Conservation (phyloP, 2,113 vertebrate genomes). For the Lucifuga dentata region DNA sequence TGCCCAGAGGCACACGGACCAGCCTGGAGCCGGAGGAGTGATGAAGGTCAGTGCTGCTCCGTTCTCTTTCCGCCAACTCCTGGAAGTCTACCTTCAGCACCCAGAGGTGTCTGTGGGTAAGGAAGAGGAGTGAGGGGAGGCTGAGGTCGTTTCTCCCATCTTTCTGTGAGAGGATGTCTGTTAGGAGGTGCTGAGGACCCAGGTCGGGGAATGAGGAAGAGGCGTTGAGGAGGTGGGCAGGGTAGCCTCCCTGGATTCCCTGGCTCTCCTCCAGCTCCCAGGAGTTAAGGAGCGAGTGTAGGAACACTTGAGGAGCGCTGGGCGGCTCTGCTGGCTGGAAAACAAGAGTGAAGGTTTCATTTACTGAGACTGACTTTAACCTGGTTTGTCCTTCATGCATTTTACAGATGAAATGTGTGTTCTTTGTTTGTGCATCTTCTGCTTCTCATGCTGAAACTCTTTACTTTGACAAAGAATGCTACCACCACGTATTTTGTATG, state of each 20-base stretch:
- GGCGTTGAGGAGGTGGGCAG: constrained; percentile 82
- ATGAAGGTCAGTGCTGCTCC: constrained; percentile 63
- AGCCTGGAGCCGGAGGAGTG: constrained; percentile 71
- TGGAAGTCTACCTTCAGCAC: constrained; percentile 89
- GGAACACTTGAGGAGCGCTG: constrained; percentile 81
- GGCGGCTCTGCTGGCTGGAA: constrained; percentile 6
- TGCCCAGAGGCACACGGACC: constrained; percentile 86
- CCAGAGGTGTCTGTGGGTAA: constrained; percentile 89
- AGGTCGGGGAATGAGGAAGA: constrained; percentile 27
- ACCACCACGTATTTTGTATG: too few relatives aligned
- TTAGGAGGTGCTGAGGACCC: constrained; percentile 16
- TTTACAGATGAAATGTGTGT: too few relatives aligned
- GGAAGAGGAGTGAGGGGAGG: constrained; percentile 88
- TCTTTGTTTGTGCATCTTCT: too few relatives aligned
- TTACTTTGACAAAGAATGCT: too few relatives aligned
- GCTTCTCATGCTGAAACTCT: too few relatives aligned
- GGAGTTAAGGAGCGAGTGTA: constrained; percentile 86
- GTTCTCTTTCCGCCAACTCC: constrained; percentile 77
- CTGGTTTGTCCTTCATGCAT: too few relatives aligned
- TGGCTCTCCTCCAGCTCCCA: constrained; percentile 88
- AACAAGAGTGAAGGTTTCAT: neutral
- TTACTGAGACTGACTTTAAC: too few relatives aligned
- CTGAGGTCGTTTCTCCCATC: constrained; percentile 12
- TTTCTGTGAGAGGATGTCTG: constrained; percentile 53
- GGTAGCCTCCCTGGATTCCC: constrained; percentile 86